Evolutionary conservation across 2,888 invertebrate species (phyloP), one percentile per base, ranked within the genome.

Genomic region (Caenorhabditis virilis): DNA sequence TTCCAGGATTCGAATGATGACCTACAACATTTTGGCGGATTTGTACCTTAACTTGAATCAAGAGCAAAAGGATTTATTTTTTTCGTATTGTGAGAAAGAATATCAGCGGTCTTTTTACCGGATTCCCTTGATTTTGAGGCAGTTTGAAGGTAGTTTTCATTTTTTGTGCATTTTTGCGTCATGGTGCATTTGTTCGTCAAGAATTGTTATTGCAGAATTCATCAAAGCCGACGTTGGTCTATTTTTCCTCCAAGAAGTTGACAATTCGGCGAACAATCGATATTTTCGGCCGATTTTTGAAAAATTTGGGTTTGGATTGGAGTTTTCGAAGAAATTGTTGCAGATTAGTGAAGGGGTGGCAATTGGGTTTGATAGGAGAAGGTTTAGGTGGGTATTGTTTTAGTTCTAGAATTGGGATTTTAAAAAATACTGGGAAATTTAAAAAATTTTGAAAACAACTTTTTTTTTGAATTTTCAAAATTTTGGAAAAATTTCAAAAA

Each of bases 221-320:
- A 22, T 30, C 3, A 9, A 30, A 16, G 6, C 5, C 16, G 38
- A 36, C 5, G 48, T 48, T 35, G 16, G n/a, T 20, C 86, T 95
- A 49, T 86, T 93, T 51, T 94, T 94, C 77, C 86, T 95, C 15
- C 95, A 95, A 88, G 95, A 95, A 87, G 92, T 94, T 0, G 95
- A 95, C 83, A 30, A 22, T 16, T 35, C 15, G 41, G 36, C 36
- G 13, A 27, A 46, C n/a, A 25, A 46, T 5, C 47, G 22, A 15
- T 56, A 6, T 46, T 38, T 47, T 16, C 47, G 23, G 11, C 52
- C 47, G 15, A 46, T 59, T 30, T 23, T 66, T 27, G 33, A 47
- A 22, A 20, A 46, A 2, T 4, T 55, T 3, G 26, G 30, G 2
- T 69, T 27, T 11, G n/a, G n/a, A 43, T 33, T 18, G 11, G 38